phyloP scores from a whole-genome alignment of 2,888 invertebrate species.

The Blastobasis adustella region DNA sequence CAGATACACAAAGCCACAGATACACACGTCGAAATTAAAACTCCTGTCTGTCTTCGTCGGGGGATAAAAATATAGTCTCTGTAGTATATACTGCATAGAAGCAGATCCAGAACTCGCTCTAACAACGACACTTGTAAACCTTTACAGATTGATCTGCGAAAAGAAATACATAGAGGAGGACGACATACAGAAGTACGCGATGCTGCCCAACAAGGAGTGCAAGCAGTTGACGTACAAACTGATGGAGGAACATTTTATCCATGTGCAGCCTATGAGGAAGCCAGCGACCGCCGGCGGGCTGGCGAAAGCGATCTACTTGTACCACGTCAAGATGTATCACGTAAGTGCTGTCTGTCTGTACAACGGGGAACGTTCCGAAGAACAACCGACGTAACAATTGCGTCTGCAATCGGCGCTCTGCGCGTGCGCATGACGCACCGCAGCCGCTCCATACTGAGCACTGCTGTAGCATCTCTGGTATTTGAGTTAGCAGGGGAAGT shows the following conservation, averaged over 20 bases:
- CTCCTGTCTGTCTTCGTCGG: no score
- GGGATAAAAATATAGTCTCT: no score
- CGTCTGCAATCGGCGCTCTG: no score
- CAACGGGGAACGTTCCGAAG: no score
- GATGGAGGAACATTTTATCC: conserved; percentile 85
- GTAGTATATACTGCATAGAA: not conserved
- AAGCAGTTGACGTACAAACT: conserved; percentile 91
- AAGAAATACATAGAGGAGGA: conserved; percentile 93
- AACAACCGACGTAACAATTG: no score
- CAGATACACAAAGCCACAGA: no score
- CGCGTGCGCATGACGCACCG: not conserved
- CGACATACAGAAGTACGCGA: conserved; percentile 91
- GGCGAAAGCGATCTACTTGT: conserved; percentile 79
- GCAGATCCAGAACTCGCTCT: not conserved
- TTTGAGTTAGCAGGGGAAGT: no score
- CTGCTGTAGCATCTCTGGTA: no score
- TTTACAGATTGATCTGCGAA: conserved; percentile 80
- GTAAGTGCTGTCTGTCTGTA: conserved; percentile 42
- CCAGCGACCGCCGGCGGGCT: conserved; percentile 80
- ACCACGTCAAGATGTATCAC: conserved; percentile 58
- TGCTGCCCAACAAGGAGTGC: conserved; percentile 95
- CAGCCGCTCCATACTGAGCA: not conserved
- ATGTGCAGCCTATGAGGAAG: conserved; percentile 83
- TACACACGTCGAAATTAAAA: no score
- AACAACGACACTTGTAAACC: not conserved